These are phyloP conservation scores for Heterocephalus glaber DNA, from an alignment of 2,113 vertebrate genomes.

Conservation along the genomic window DNA sequence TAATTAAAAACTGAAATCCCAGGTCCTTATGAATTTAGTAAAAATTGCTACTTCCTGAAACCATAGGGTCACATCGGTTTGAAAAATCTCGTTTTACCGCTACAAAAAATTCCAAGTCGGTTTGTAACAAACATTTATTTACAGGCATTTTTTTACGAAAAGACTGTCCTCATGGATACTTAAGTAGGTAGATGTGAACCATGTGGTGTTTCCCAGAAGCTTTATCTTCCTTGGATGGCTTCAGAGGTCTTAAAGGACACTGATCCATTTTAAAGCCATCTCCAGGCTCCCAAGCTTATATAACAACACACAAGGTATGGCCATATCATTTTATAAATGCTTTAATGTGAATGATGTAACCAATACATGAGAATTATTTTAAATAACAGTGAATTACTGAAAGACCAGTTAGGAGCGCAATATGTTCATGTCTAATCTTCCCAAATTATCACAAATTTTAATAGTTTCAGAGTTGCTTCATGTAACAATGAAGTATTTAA, in stretches of 20 bases:
- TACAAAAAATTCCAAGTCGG: background rate
- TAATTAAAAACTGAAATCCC: constrained; percentile 59
- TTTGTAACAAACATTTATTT: constrained; percentile 37
- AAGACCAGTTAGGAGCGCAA: constrained; percentile 30
- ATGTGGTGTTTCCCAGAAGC: background rate
- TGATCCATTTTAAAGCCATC: background rate
- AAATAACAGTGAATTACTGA: background rate
- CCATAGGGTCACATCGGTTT: background rate
- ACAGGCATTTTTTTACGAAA: constrained; percentile 8
- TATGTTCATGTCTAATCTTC: constrained; percentile 12
- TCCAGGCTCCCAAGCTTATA: background rate
- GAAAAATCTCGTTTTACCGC: constrained; percentile 47
- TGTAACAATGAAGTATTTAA: constrained; percentile 44
- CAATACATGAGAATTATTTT: constrained; percentile 28
- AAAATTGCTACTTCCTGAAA: constrained; percentile 38
- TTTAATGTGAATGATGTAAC: background rate
- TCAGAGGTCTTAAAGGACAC: background rate
- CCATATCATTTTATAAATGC: background rate
- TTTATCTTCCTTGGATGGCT: background rate
- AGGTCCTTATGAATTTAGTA: background rate
- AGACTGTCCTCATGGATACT: background rate
- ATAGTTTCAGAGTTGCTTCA: constrained; percentile 46
- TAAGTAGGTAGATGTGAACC: background rate
- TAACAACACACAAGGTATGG: background rate
- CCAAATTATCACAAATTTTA: constrained; percentile 40